A percentile compares a stretch with the other conserved stretches of the same genome.
Evolutionary conservation across 2,797 vertebrate genomes (phyloP).

Genomic region (Euphonia xanthogaster): DNA sequence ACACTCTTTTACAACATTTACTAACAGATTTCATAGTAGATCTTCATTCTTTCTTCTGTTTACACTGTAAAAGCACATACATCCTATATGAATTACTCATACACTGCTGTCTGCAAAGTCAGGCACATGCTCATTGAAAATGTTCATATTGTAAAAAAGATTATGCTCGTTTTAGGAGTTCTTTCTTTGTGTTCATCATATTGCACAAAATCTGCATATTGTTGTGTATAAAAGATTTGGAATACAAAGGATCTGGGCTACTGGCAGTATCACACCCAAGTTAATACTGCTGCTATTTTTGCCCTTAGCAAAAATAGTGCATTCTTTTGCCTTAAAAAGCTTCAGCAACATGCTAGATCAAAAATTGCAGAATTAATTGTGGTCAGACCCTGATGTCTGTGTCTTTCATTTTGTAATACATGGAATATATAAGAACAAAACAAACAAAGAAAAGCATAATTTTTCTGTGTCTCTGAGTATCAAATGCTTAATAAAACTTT

Average conservation of each 20-base stretch:
- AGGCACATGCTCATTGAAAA: not conserved
- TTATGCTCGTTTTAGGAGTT: constrained; percentile 20
- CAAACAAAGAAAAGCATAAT: not conserved
- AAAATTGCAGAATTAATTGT: constrained; percentile 60
- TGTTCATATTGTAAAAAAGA: not conserved
- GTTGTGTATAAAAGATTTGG: not conserved
- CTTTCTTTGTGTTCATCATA: not conserved
- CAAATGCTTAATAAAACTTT: constrained; percentile 50
- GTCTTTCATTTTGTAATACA: not conserved
- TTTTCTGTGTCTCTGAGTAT: constrained; percentile 40
- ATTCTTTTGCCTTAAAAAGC: constrained; percentile 38
- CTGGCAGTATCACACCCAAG: constrained; percentile 22
- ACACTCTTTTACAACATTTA: not conserved
- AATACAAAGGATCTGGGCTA: constrained; percentile 23
- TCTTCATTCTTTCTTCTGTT: not conserved
- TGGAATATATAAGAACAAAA: not conserved
- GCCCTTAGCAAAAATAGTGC: not conserved
- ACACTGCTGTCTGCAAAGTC: not conserved
- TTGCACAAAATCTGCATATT: constrained; percentile 40
- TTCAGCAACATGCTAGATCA: constrained; percentile 37
- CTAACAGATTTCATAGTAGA: not conserved
- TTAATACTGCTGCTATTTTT: constrained; percentile 62
- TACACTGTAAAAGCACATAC: not conserved
- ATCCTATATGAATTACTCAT: not conserved
- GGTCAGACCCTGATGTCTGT: constrained; percentile 40